phyloP scores from a whole-genome alignment of 2,797 vertebrate genomes.

The Characodon lateralis region DNA sequence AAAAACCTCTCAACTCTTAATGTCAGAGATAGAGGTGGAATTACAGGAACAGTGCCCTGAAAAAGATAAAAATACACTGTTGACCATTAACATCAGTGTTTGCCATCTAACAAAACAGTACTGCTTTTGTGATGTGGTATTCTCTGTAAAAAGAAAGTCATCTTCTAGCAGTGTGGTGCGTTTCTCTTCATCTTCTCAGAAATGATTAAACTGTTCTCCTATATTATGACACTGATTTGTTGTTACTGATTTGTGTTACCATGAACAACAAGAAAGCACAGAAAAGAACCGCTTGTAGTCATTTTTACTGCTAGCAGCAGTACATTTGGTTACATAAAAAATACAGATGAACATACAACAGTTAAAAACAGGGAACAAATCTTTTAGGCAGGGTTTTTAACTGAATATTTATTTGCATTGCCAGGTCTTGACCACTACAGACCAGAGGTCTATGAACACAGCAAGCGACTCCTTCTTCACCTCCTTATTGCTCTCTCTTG shows the following conservation, averaged over 20 bases:
- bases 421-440: conserved; percentile 97
- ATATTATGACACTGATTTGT: neutral
- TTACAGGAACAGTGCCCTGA: conserved; percentile 5
- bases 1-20: neutral
- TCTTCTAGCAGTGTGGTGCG: conserved; percentile 19
- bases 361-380: neutral
- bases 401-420: conserved; percentile 31
- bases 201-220: conserved; percentile 7
- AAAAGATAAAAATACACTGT: conserved; percentile 9
- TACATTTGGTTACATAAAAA: neutral
- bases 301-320: neutral
- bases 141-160: neutral
- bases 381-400: neutral
- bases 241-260: neutral
- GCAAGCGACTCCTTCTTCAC: conserved; percentile 94
- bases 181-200: conserved; percentile 33
- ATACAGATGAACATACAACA: neutral
- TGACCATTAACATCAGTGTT: neutral
- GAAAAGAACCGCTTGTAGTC: neutral
- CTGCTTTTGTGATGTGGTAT: conserved; percentile 21
- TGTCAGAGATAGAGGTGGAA: neutral
- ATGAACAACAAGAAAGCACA: conserved; percentile 5
- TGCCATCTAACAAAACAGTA: conserved; percentile 18
- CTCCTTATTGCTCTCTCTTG: conserved; percentile 95
- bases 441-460: conserved; percentile 97